Evolutionary conservation across 2,797 vertebrate species (phyloP).

Genomic region (Limnodromus scolopaceus): DNA sequence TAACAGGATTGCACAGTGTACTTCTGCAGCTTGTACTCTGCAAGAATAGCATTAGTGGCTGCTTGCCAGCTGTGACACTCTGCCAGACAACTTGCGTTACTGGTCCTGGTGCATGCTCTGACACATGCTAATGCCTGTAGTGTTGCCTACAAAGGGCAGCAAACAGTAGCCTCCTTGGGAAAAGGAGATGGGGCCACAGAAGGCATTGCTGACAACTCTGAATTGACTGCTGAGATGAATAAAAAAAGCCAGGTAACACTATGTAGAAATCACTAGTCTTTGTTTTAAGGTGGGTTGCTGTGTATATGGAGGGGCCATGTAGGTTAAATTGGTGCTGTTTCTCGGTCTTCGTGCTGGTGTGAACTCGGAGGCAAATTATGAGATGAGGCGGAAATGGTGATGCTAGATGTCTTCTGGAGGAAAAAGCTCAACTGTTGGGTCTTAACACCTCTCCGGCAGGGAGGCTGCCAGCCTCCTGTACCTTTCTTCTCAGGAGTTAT

Average conservation of each 20-base stretch:
- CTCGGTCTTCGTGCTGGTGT: too few relatives aligned
- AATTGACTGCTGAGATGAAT: background rate
- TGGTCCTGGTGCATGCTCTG: background rate
- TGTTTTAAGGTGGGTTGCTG: background rate
- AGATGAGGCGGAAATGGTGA: background rate
- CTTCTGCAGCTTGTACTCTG: background rate
- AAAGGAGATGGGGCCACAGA: background rate
- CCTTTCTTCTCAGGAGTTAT: background rate
- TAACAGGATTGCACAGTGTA: background rate
- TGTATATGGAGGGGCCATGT: rapidly evolving
- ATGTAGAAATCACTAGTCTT: background rate
- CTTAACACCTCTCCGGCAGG: background rate
- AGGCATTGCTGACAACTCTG: background rate
- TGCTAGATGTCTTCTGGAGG: background rate
- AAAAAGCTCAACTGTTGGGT: background rate
- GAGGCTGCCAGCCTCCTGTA: background rate
- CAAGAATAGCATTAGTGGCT: background rate
- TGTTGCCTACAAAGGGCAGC: background rate
- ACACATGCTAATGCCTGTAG: background rate
- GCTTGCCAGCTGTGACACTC: background rate
- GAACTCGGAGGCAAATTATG: too few relatives aligned
- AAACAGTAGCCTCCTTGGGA: background rate
- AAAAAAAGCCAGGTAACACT: background rate
- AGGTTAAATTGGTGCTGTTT: background rate
- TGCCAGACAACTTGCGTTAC: background rate